Percentiles rank a stretch among this genome's conserved stretches.
Conservation (phyloP, 1,140 invertebrate genomes). For the Ridgeia piscesae region DNA sequence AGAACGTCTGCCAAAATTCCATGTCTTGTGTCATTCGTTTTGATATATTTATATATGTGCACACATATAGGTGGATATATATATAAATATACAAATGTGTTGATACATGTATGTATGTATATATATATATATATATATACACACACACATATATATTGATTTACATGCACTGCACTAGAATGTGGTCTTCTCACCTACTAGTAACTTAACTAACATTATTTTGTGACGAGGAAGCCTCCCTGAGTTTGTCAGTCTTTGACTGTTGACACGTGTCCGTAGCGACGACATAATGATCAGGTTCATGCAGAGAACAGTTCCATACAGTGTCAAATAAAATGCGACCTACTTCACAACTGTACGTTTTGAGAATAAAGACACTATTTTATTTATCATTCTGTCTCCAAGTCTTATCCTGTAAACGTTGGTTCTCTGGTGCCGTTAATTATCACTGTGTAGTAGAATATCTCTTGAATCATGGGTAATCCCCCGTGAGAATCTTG, state of each 20-base stretch:
- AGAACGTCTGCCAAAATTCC: background rate
- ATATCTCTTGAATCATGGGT: too few relatives aligned
- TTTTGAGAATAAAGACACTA: constrained; percentile 12
- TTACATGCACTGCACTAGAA: background rate
- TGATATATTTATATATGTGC: background rate
- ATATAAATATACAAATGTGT: background rate
- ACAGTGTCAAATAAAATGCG: background rate
- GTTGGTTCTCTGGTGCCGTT: background rate
- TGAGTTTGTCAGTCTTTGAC: background rate
- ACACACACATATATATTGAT: background rate
- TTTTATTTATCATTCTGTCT: constrained; percentile 8
- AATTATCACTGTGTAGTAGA: too few relatives aligned
- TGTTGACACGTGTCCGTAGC: background rate
- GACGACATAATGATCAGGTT: too few relatives aligned
- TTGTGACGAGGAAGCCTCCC: background rate
- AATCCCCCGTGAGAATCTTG: too few relatives aligned
- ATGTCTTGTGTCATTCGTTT: background rate
- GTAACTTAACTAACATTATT: background rate
- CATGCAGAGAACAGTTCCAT: background rate
- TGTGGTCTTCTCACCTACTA: background rate
- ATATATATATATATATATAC: background rate
- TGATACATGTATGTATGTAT: background rate
- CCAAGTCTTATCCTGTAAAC: background rate
- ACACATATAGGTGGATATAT: background rate
- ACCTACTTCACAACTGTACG: constrained; percentile 6